Conservation (phyloP, 1,140 invertebrate species). For the Paracyclopina nana region DNA sequence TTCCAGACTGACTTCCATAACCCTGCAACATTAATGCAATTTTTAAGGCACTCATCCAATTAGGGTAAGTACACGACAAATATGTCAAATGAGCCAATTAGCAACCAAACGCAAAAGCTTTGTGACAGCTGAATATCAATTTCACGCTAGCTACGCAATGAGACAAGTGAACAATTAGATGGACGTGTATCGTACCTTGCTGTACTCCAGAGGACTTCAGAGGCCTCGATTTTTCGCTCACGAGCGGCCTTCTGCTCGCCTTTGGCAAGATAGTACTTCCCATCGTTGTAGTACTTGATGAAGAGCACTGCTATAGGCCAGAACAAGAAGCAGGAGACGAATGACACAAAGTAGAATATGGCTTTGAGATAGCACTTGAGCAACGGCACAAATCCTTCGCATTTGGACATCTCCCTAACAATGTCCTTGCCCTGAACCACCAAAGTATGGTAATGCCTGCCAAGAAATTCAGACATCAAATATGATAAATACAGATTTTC, state of each 20-base stretch:
- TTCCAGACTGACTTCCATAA: conserved; percentile 15
- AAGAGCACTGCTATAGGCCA: conserved; percentile 14
- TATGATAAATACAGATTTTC: no score
- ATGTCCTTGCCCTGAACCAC: neutral
- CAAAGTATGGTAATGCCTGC: conserved; percentile 5
- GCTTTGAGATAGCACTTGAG: neutral
- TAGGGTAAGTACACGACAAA: neutral
- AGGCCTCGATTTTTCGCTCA: conserved; percentile 13
- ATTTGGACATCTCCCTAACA: conserved; percentile 12
- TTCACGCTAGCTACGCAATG: no score
- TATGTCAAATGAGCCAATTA: neutral
- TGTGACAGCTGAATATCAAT: no score
- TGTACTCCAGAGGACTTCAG: conserved; percentile 12
- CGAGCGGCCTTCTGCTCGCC: conserved; percentile 3
- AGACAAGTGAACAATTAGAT: neutral
- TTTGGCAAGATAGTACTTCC: conserved; percentile 14
- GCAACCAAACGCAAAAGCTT: neutral
- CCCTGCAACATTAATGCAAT: neutral
- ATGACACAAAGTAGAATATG: conserved; percentile 2
- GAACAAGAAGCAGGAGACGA: conserved; percentile 6
- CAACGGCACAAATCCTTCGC: neutral
- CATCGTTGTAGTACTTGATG: conserved; percentile 12
- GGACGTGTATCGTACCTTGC: neutral
- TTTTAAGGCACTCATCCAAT: neutral
- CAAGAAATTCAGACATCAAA: no score